Percentiles rank a stretch among this genome's conserved stretches.
Evolutionary conservation across 2,113 vertebrate genomes (phyloP).

Genomic region (Pycnonotus jocosus): DNA sequence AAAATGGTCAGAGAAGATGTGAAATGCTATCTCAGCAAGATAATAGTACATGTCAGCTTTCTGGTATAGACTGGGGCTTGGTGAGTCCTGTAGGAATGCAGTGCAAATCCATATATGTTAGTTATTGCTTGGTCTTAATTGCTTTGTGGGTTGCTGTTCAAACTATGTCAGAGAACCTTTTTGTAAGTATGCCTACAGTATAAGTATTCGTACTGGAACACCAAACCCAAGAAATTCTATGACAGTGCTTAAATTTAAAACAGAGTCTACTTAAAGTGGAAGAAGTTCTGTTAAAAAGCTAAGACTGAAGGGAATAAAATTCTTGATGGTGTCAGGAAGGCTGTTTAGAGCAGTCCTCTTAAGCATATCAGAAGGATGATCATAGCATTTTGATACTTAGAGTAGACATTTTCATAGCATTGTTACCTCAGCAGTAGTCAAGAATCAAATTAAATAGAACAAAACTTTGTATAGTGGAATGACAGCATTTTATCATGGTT

Average conservation of each 20-base stretch:
- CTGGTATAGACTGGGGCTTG: not conserved
- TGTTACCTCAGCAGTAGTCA: not conserved
- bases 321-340: not conserved
- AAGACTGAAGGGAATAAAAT: not conserved
- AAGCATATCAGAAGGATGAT: not conserved
- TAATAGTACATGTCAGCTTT: not conserved
- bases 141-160: not conserved
- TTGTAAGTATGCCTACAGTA: not conserved
- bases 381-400: not conserved
- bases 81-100: not conserved
- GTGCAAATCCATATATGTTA: not conserved
- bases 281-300: not conserved
- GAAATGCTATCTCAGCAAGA: not conserved
- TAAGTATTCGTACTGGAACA: not conserved
- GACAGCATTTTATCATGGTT: not conserved
- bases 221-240: not conserved
- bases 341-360: not conserved
- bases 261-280: not conserved
- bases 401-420: not conserved
- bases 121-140: not conserved
- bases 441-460: not conserved
- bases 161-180: not conserved
- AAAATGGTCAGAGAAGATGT: not conserved
- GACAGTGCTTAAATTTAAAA: not conserved
- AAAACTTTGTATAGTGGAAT: not conserved